Evolutionary conservation across 2,797 vertebrate species (phyloP), one percentile per base, ranked within the genome.

Genomic region (Syndactyla subalaris): DNA sequence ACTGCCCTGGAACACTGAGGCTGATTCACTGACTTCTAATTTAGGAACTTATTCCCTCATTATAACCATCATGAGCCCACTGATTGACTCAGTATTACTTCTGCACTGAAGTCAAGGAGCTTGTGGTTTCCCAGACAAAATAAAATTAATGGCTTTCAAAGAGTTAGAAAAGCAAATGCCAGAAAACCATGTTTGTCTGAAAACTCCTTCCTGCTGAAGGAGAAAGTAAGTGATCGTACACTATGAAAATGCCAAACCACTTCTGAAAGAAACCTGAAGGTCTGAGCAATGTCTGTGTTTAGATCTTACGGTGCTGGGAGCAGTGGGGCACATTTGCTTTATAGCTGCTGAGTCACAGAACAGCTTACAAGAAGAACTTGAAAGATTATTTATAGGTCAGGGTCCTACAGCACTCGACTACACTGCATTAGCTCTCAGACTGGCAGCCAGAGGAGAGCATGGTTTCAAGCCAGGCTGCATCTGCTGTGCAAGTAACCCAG

Each of bases 311-410:
- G 75, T 76, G 78, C 83, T 67, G 93, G 61, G 61, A 92, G 77
- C 78, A 65, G 88, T 14, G 55, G 97, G 85, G 34, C 55, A 88
- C n/a, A 48, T 71, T 21, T 89, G 93, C 89, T n/a, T 92, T 83
- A 76, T 3, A 95, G 91, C 92, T 96, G 95, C 96, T 94, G 96
- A 88, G 82, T 94, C 96, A 96, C 90, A 92, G 91, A 95, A 96
- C 93, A 89, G 94, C 82, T 61, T 73, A 89, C 22, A 92, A 66
- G 93, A 92, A 46, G 83, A 95, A 95, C 63, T 49, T 93, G 80
- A 61, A 76, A 65, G 49, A 85, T 70, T 93, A 87, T 78, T 89
- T 71, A 75, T 83, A 92, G 75, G 61, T 83, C 93, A 70, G 83
- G 80, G 94, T 92, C 84, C 90, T 96, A 93, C 3, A 81, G 82